phyloP scores from a whole-genome alignment of 2,113 vertebrate species.

The Upupa epops region DNA sequence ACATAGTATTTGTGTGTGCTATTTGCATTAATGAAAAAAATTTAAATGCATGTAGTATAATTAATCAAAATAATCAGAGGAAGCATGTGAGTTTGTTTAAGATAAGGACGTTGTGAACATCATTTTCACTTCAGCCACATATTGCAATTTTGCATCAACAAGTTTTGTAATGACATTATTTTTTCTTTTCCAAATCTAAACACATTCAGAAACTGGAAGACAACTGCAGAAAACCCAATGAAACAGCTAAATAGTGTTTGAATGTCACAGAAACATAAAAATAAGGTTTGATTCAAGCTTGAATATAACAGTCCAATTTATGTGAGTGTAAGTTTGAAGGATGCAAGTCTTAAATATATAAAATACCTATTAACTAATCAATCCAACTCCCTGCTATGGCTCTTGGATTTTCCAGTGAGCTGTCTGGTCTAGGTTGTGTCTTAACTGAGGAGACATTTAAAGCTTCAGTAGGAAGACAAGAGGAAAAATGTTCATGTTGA shows the following conservation, averaged over 20 bases:
- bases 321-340: background rate
- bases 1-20: background rate
- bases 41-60: background rate
- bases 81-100: background rate
- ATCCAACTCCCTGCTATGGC: background rate
- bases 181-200: background rate
- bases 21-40: background rate
- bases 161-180: background rate
- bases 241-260: background rate
- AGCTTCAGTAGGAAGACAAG: background rate
- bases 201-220: background rate
- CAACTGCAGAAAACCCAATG: background rate
- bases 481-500: background rate
- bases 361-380: conserved; percentile 19
- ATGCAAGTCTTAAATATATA: background rate
- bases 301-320: background rate
- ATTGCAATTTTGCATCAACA: background rate
- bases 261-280: background rate
- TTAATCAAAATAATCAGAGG: background rate
- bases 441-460: conserved; percentile 44
- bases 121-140: background rate
- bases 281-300: background rate
- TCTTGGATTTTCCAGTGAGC: conserved; percentile 43
- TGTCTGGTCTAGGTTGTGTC: conserved; percentile 5
- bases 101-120: background rate